phyloP scores from a whole-genome alignment of 2,888 invertebrate species.

The Lucinisca nassula region DNA sequence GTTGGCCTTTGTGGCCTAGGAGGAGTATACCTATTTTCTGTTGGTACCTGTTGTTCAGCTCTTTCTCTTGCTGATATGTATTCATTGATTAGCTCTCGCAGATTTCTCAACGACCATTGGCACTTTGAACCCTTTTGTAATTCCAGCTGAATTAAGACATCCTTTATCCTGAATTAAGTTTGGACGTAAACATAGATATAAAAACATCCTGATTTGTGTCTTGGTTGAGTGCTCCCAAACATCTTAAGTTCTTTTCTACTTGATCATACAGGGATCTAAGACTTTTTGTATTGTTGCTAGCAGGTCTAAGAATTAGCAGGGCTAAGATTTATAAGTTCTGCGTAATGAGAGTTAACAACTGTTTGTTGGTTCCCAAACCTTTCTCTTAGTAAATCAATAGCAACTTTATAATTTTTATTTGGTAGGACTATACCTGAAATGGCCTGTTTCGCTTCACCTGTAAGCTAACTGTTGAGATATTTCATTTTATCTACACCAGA shows the following conservation, averaged over 20 bases:
- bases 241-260: constrained; percentile 1
- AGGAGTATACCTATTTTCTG: background rate
- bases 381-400: background rate
- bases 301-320: too few species aligned
- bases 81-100: constrained; percentile 11
- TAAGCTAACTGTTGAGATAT: background rate
- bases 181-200: constrained; percentile 27
- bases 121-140: constrained; percentile 24
- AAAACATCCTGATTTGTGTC: constrained; percentile 37
- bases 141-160: constrained; percentile 34
- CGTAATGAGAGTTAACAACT: background rate
- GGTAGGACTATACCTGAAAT: background rate
- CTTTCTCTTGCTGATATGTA: constrained; percentile 18
- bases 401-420: constrained; percentile 9
- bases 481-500: background rate
- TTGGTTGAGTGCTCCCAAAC: constrained; percentile 23
- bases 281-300: background rate
- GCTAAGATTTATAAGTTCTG: constrained; percentile 6
- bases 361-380: constrained; percentile 8
- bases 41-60: background rate
- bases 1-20: background rate
- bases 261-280: background rate
- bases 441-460: background rate
- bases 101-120: constrained; percentile 10
- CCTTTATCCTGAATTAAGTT: constrained; percentile 22